These are phyloP conservation scores for Sardina pilchardus DNA, from an alignment of 2,113 vertebrate genomes.

Conservation along the genomic window DNA sequence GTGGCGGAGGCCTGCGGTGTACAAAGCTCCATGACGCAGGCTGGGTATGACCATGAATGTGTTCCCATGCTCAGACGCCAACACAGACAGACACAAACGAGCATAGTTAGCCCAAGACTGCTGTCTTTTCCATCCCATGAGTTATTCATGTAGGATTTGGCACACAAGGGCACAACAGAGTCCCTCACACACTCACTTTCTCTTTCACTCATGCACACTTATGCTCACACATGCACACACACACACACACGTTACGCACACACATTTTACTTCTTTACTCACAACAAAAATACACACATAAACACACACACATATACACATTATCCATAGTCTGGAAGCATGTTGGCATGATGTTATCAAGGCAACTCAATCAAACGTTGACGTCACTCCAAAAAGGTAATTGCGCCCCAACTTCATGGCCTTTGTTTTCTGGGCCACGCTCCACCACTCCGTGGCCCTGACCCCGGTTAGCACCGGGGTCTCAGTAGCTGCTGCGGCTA, in stretches of 20 bases:
- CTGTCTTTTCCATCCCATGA: conserved; percentile 52
- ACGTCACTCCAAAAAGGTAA: not conserved
- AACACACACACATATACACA: not conserved
- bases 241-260: not conserved
- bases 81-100: not conserved
- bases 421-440: not conserved
- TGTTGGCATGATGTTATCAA: too few species aligned
- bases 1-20: not conserved
- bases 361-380: not conserved
- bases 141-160: conserved; percentile 49
- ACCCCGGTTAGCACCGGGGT: not conserved
- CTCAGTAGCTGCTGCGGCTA: not conserved
- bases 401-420: not conserved
- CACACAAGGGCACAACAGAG: conserved; percentile 43
- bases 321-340: too few species aligned
- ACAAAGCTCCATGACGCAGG: conserved; percentile 32
- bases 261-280: not conserved
- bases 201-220: conserved; percentile 39
- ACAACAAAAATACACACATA: not conserved
- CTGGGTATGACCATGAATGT: not conserved
- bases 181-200: conserved; percentile 53
- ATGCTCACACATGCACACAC: not conserved
- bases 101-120: conserved; percentile 42
- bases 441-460: not conserved
- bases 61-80: conserved; percentile 20